Conservation (phyloP, 1,140 invertebrate species). For the Lepidurus couesii region DNA sequence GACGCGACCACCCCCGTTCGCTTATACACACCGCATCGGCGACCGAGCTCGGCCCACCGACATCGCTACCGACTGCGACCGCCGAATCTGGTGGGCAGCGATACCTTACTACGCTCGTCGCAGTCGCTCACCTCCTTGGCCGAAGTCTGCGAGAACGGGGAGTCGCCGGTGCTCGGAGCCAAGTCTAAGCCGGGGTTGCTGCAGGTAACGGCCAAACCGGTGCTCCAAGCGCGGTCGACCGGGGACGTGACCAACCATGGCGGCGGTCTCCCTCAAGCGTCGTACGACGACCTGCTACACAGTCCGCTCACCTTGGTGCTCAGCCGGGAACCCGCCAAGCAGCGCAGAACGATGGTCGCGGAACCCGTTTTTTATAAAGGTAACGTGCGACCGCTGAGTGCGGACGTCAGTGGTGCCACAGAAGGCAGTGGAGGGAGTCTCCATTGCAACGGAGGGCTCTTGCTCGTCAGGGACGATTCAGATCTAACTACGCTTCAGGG, state of each 20-base stretch:
- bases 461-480: neutral
- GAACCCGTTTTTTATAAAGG: too few species aligned
- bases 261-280: neutral
- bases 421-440: neutral
- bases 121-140: conserved; percentile 31
- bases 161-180: neutral
- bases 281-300: neutral
- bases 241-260: neutral
- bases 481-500: neutral
- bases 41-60: neutral
- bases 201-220: neutral
- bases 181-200: neutral
- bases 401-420: neutral
- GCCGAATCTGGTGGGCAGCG: conserved; percentile 23
- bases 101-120: conserved; percentile 26
- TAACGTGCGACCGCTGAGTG: neutral
- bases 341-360: neutral
- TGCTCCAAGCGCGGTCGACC: conserved; percentile 23
- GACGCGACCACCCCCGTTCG: neutral
- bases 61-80: neutral
- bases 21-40: neutral
- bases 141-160: conserved; percentile 29
- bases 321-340: conserved; percentile 11
- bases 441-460: too few species aligned
- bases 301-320: neutral